Conservation (phyloP, 2,888 invertebrate species). For the Dichetophora obliterata region DNA sequence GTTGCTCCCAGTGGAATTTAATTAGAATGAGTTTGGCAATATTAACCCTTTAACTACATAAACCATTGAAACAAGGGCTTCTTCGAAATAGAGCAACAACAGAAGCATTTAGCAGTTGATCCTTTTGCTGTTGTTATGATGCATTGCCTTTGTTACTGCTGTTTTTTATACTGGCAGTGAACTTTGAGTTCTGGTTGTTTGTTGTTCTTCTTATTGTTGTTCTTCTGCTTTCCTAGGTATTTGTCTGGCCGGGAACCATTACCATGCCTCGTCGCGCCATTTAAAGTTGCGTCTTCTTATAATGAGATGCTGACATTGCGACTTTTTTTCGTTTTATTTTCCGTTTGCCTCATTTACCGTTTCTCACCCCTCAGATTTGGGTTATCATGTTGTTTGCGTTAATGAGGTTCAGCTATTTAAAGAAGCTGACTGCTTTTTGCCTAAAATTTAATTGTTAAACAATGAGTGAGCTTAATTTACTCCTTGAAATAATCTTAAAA, state of each 20-base stretch:
- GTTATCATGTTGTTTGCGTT: background rate
- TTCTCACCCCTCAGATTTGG: background rate
- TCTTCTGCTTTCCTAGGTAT: background rate
- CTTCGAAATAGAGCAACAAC: background rate
- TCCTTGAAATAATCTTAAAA: background rate
- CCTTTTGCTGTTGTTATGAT: constrained; percentile 25
- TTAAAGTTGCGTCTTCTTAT: constrained; percentile 23
- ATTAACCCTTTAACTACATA: constrained; percentile 45
- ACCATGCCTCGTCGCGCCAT: constrained; percentile 37
- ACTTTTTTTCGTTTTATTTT: background rate
- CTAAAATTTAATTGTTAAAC: constrained; percentile 46
- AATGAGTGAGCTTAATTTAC: constrained; percentile 25
- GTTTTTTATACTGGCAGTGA: constrained; percentile 31
- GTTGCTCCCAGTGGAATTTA: constrained; percentile 60
- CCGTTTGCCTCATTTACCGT: constrained; percentile 15
- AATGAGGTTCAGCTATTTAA: constrained; percentile 1
- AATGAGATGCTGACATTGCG: constrained; percentile 25
- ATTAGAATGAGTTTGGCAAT: constrained; percentile 51
- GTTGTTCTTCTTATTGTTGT: background rate
- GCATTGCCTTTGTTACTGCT: too few species aligned
- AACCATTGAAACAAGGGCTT: constrained; percentile 54
- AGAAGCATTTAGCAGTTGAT: constrained; percentile 32
- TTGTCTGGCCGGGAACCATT: constrained; percentile 43
- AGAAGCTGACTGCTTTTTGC: constrained; percentile 27
- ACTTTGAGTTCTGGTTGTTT: constrained; percentile 35